phyloP scores from a whole-genome alignment of 2,888 invertebrate species.

The Drosophila diplacantha region DNA sequence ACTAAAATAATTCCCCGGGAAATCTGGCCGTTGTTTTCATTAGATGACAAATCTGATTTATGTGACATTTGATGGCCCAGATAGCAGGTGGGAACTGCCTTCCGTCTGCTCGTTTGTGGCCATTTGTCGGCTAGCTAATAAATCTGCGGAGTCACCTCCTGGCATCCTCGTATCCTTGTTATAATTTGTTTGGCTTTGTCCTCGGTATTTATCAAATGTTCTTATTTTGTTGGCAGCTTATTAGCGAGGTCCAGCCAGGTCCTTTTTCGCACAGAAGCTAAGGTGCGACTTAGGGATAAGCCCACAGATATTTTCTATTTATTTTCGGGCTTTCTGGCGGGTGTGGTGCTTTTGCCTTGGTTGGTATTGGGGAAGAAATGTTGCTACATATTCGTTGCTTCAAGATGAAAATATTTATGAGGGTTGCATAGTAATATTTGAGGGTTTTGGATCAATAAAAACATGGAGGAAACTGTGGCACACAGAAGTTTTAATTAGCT shows the following conservation, averaged over 20 bases:
- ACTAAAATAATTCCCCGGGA: slow-evolving; percentile 1
- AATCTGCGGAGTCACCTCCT: slow-evolving; percentile 47
- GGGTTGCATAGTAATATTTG: not conserved
- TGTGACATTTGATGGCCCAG: slow-evolving; percentile 69
- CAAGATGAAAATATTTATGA: not conserved
- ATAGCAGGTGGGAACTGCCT: slow-evolving; percentile 28
- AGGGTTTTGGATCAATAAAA: not conserved
- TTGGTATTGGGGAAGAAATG: not conserved
- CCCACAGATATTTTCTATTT: slow-evolving; percentile 37
- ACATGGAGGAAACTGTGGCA: too few species aligned
- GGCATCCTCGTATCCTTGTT: slow-evolving; percentile 36
- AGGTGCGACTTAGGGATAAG: slow-evolving; percentile 46
- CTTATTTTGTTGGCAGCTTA: slow-evolving; percentile 68
- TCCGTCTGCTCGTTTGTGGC: slow-evolving; percentile 50
- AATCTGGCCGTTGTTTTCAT: slow-evolving; percentile 46
- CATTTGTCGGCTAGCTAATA: slow-evolving; percentile 61
- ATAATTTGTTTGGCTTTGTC: slow-evolving; percentile 71
- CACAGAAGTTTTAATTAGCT: too few species aligned
- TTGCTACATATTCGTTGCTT: not conserved
- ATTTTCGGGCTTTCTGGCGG: slow-evolving; percentile 25
- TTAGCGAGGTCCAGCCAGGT: slow-evolving; percentile 43
- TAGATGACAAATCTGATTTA: slow-evolving; percentile 72
- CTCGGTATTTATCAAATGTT: slow-evolving; percentile 66
- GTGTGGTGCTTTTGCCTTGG: not conserved
- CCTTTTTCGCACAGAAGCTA: slow-evolving; percentile 7